Base-by-base conservation (phyloP, 2,113 vertebrate species). In the Cromileptes altivelis region DNA sequence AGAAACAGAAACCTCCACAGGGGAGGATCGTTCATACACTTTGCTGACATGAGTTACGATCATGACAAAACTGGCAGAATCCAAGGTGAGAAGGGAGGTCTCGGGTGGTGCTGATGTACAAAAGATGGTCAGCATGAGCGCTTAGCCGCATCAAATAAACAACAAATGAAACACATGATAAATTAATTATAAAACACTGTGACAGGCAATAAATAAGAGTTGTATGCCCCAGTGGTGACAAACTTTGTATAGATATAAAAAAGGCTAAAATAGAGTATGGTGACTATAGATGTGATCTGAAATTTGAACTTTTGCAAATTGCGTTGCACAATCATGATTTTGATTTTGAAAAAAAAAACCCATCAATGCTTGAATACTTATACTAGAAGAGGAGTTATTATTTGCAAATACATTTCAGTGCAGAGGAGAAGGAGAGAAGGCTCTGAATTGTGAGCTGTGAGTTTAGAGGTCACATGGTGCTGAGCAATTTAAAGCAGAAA, bases 41-140 rank as follows among this genome's bases (percentile, higher is more conserved):
- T 50, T 55, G 85, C 42, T 81, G 91, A 93, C 85, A 85, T 93
- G 88, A 93, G 49, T 78, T 68, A 94, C 84, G 83, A 55, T 30
- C 27, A 30, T 1, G n/a, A 73, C 56, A 75, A 80, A 78, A 76
- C 64, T 84, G 84, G 72, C 84, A 77, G 65, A 67, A 72, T 70
- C 60, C 63, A 61, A 75, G 72, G 75, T 67, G 86, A 77, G 50
- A 83, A 87, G 12, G 58, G 81, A 80, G 25, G 84, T 79, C 81
- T 87, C 88, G 82, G 73, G 49, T 21, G 1, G 14, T n/a, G 49
- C 75, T 71, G 63, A 70, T 30, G 2, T 19, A 50, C 47, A 45
- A 52, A 25, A 30, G 75, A 76, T 67, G 76, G 60, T 45, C 45
- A 62, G 2, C 9, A 68, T 21, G 61, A 75, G 42, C 81, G 75